These are phyloP conservation scores for Synchiropus splendidus DNA, from an alignment of 2,113 vertebrate genomes.

Conservation along the genomic window DNA sequence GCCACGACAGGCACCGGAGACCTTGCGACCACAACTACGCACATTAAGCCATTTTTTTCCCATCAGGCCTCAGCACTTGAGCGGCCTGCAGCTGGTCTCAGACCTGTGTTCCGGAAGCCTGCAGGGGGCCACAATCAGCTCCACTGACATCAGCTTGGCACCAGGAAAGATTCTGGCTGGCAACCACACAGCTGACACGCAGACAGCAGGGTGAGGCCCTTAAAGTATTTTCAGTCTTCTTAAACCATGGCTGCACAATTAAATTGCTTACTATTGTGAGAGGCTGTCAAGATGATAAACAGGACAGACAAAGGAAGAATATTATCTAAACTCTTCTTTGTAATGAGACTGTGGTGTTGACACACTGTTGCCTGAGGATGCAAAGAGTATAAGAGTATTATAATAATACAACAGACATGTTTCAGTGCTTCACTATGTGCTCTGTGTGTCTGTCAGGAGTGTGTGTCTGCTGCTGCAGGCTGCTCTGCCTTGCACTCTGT, in stretches of 20 bases:
- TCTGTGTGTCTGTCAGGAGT: conserved; percentile 68
- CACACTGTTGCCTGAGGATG: too few relatives aligned
- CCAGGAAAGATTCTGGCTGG: conserved; percentile 85
- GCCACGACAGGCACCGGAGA: too few relatives aligned
- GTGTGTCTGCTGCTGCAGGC: conserved; percentile 91
- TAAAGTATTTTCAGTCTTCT: background rate
- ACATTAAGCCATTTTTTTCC: too few relatives aligned
- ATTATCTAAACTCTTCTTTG: too few relatives aligned
- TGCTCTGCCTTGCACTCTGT: conserved; percentile 85
- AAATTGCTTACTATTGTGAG: background rate
- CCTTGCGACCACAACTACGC: too few relatives aligned
- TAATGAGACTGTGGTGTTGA: too few relatives aligned
- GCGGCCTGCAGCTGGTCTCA: conserved; percentile 81
- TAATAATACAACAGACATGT: too few relatives aligned
- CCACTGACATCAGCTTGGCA: conserved; percentile 79
- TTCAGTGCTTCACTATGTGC: too few relatives aligned
- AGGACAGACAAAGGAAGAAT: too few relatives aligned
- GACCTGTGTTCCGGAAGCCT: conserved; percentile 82
- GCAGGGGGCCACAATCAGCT: conserved; percentile 81
- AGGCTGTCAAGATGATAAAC: too few relatives aligned
- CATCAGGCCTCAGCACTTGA: conserved; percentile 91
- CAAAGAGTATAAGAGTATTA: too few relatives aligned
- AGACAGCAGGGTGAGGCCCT: conserved; percentile 46
- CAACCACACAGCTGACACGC: conserved; percentile 80
- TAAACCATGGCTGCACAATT: too few relatives aligned